phyloP scores from a whole-genome alignment of 2,113 vertebrate species.

The Arvicanthis niloticus region DNA sequence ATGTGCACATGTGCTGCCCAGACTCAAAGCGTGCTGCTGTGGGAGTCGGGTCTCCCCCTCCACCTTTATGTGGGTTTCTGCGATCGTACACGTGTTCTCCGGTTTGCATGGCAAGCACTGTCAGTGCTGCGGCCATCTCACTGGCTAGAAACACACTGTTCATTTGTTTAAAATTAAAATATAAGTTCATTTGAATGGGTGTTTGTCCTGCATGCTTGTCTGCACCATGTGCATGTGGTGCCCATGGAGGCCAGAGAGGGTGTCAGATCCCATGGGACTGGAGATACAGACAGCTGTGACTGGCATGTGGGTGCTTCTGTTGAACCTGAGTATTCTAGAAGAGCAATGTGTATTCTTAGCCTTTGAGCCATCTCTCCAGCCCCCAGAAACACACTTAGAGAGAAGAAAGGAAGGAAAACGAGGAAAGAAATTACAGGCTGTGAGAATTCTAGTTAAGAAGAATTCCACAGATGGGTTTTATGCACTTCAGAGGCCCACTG shows the following conservation, averaged over 20 bases:
- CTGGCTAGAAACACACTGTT: not conserved
- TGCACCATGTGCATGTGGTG: not conserved
- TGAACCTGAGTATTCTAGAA: not conserved
- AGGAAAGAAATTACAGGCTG: conserved; percentile 58
- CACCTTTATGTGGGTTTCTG: not conserved
- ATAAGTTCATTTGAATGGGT: not conserved
- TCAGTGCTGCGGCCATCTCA: not conserved
- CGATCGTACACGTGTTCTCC: too few relatives aligned
- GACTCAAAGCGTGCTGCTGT: too few relatives aligned
- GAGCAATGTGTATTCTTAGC: not conserved
- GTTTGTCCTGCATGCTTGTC: not conserved
- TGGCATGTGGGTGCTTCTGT: not conserved
- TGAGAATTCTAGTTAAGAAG: conserved; percentile 30
- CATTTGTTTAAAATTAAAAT: not conserved
- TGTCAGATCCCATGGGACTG: not conserved
- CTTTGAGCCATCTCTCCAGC: not conserved
- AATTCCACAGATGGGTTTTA: not conserved
- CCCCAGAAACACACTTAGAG: not conserved
- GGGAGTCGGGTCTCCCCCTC: not conserved
- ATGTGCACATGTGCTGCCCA: not conserved
- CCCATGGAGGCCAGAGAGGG: not conserved
- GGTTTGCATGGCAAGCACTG: not conserved
- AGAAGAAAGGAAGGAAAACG: not conserved
- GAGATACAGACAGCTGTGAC: not conserved
- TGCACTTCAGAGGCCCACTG: conserved; percentile 66